Base-by-base conservation (phyloP, 2,113 vertebrate genomes). In the Gobius niger region DNA sequence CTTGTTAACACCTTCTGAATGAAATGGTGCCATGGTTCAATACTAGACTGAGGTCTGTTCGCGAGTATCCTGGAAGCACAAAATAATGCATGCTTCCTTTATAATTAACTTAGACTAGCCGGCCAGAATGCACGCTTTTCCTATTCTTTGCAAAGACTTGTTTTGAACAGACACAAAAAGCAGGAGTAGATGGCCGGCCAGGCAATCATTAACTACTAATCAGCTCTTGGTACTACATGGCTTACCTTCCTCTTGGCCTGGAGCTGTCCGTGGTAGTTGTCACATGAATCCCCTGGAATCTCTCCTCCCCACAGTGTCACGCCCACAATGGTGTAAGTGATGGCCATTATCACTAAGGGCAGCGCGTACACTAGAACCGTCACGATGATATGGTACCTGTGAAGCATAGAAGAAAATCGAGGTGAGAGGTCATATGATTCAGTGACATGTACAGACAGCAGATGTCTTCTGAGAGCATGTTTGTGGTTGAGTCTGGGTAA, bases 271-370 rank as follows among this genome's bases (percentile, higher is more conserved):
- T 97, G 97, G 40, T 99, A 98, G 81, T 96, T 99, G 85, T 99
- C 82, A 46, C 94, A 96, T 6, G 96, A 95, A 70, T 97, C 95
- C 1, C 98, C 98, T 5, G 98, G 98, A 84, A 99, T 98, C 84
- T 95, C 95, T 70, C 96, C 96, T 82, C 96, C 98, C 98, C 98
- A 99, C 60, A 99, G 92, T 0, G 95, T 99, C 84, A 96, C 73
- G 54, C 97, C 97, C 24, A 99, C 94, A n/a, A 98, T 94, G 74
- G 96, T 96, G 76, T 99, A 99, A 51, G 95, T 98, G 87, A 99
- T 93, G 11, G 92, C 96, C 97, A 99, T 99, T 78, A 98, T 88
- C 78, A 96, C 93, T 72, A 99, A 83, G 2, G 98, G 98, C 81
- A 99, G 92, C 73, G 94, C 87, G 69, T 99, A 99, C 13, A 99